Percentiles rank a stretch among this genome's conserved stretches.
These are phyloP conservation scores for Antedon bifida DNA, from an alignment of 35 echinoderm and acorn worm species.

Conservation along the genomic window DNA sequence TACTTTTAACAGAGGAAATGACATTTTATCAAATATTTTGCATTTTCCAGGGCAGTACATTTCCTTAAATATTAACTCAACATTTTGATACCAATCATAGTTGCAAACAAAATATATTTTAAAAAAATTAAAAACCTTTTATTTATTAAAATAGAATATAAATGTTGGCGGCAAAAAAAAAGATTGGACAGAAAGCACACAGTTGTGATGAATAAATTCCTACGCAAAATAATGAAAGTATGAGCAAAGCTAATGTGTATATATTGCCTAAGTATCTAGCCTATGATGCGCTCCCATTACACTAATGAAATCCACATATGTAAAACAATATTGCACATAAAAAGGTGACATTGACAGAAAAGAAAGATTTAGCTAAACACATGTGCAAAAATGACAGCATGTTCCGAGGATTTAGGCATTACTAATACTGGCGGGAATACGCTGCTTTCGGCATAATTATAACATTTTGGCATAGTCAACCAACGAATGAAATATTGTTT, in stretches of 20 bases:
- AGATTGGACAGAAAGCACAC: neutral
- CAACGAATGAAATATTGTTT: neutral
- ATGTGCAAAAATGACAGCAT: neutral
- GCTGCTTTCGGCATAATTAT: too few species aligned
- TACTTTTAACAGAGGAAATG: too few species aligned
- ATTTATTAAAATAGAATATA: too few species aligned
- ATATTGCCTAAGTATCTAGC: neutral
- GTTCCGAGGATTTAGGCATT: neutral
- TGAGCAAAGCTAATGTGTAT: neutral
- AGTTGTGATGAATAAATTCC: neutral
- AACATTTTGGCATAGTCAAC: neutral
- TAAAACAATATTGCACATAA: conserved; percentile 1
- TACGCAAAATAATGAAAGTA: neutral
- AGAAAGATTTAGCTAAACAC: neutral
- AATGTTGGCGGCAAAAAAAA: too few species aligned
- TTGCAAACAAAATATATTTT: too few species aligned
- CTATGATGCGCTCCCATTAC: neutral
- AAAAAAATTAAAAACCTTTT: too few species aligned
- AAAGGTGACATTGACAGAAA: neutral
- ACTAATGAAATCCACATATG: neutral
- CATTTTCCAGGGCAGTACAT: too few species aligned
- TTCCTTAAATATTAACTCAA: too few species aligned
- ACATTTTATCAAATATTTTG: too few species aligned
- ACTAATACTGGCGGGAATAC: neutral
- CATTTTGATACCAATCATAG: too few species aligned